Base-by-base conservation (phyloP, 2,113 vertebrate species). In the Podilymbus podiceps region DNA sequence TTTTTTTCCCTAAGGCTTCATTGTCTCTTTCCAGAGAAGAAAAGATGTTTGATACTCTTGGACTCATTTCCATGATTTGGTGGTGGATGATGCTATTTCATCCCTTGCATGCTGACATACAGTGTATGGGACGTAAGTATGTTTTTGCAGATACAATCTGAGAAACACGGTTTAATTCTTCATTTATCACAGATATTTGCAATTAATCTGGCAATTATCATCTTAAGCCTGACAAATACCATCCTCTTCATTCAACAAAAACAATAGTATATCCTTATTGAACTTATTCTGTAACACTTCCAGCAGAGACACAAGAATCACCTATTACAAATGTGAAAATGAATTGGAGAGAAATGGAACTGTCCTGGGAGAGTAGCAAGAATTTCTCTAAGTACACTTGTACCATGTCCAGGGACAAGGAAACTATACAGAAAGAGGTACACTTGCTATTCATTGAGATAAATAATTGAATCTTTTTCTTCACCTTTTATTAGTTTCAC, bases 361-460 rank as follows among this genome's bases (percentile, higher is more conserved):
- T 97, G 40, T 90, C 91, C 60, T 97, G 97, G 97, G 79, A 96
- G 15, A 95, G 68, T 85, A 97, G 79, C 60, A 49, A 55, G 35
- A 86, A 91, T 56, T 91, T 94, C 44, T 52, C 81, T 21, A 7
- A 3, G 2, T 97, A 95, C 42, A 27, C 0, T 6, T 97, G 97
- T 30, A 38, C 8, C 42, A 60, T 4, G 24, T 1, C 7, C 4
- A 20, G 5, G 1, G 1, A 30, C 1, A 4, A 0, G 1, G 3
- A 15, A 31, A 0, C 0, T 0, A 0, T 0, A 8, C 0, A 0
- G 1, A 1, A 5, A 46, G 4, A 62, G 92, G 96, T 97, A 91
- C 89, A 42, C 20, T 33, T 78, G 15, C 1, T 81, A 31, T 72
- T 84, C 6, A 0, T 25, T 84, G 47, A 56, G 33, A 90, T 20